phyloP scores from a whole-genome alignment of 2,113 vertebrate genomes.

The Daubentonia madagascariensis region DNA sequence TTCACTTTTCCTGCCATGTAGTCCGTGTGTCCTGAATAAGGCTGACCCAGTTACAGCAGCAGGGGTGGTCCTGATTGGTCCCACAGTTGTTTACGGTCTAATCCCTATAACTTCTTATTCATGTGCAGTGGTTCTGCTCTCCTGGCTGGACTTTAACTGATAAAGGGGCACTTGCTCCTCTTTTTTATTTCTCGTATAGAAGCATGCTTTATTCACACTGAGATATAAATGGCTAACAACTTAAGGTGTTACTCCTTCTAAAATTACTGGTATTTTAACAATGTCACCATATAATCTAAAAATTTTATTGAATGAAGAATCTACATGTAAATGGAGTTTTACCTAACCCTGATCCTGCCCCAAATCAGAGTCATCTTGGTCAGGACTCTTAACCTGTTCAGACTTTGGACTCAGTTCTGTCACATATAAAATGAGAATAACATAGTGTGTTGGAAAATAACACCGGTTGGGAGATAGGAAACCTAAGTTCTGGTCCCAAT shows the following conservation, averaged over 20 bases:
- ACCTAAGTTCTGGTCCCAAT: not conserved
- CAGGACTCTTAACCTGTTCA: not conserved
- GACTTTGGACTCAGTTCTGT: not conserved
- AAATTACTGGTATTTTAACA: not conserved
- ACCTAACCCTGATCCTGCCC: not conserved
- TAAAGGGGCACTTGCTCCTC: not conserved
- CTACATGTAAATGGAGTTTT: not conserved
- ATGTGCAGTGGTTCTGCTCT: not conserved
- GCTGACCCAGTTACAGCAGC: no score
- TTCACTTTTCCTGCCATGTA: not conserved
- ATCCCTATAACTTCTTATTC: not conserved
- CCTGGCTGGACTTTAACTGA: not conserved
- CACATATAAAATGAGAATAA: not conserved
- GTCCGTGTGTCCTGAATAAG: not conserved
- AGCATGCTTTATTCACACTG: not conserved
- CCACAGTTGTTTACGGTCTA: not conserved
- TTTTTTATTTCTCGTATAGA: not conserved
- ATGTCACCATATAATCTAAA: not conserved
- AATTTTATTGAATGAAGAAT: not conserved
- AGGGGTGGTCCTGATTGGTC: not conserved
- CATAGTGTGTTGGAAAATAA: not conserved
- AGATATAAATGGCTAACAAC: not conserved
- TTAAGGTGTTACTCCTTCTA: not conserved
- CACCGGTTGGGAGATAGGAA: not conserved
- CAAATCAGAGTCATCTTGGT: not conserved